phyloP scores from a whole-genome alignment of 2,113 vertebrate genomes.

The Dicentrarchus labrax region DNA sequence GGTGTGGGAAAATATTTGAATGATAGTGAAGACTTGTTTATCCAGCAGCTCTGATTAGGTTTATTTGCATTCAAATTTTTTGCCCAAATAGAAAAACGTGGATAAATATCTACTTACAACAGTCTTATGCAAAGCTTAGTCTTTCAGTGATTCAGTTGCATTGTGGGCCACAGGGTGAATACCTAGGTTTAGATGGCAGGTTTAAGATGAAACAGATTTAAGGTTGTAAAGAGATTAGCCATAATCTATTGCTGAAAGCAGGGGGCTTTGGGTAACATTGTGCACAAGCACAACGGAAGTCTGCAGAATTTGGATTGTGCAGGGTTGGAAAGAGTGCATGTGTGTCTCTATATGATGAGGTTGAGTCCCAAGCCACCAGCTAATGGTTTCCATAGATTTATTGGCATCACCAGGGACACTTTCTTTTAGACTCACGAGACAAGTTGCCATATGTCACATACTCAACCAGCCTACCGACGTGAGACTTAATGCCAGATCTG shows the following conservation, averaged over 20 bases:
- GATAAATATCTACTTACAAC: constrained; percentile 11
- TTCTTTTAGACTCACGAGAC: constrained; percentile 69
- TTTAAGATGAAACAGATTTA: constrained; percentile 50
- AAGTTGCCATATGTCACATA: constrained; percentile 65
- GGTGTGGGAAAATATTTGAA: constrained; percentile 2
- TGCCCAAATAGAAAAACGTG: not conserved
- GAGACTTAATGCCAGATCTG: constrained; percentile 37
- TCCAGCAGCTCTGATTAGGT: constrained; percentile 10
- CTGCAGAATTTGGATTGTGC: constrained; percentile 45
- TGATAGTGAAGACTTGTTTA: not conserved
- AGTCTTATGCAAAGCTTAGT: constrained; percentile 17
- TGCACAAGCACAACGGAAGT: constrained; percentile 29
- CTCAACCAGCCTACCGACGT: constrained; percentile 60
- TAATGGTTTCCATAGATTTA: constrained; percentile 78
- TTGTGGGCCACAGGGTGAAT: constrained; percentile 33
- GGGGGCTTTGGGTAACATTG: constrained; percentile 42
- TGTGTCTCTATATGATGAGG: constrained; percentile 67
- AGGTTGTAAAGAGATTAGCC: constrained; percentile 58
- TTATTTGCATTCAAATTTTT: constrained; percentile 26
- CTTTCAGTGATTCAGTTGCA: constrained; percentile 27
- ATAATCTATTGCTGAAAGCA: constrained; percentile 57
- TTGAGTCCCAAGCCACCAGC: constrained; percentile 57
- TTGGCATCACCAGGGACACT: constrained; percentile 55
- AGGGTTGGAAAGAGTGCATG: not conserved
- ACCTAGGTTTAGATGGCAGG: constrained; percentile 49